phyloP scores from a whole-genome alignment of 92 coral and sea anemone species.

The Epizoanthus rinbou region DNA sequence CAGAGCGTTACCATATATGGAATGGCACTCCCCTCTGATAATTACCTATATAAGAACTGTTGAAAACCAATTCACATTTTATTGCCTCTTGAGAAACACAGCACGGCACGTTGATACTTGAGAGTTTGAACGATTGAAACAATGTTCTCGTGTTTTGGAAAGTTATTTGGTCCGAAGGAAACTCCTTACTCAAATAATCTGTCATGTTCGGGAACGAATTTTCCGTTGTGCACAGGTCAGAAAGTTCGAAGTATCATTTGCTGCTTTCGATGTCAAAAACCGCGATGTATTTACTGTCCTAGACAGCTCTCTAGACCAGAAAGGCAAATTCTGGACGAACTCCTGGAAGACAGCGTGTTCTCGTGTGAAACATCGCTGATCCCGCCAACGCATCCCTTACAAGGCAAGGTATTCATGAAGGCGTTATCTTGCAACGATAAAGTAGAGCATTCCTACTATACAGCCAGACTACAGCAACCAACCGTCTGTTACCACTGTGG shows the following conservation, averaged over 20 bases:
- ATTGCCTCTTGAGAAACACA: neutral
- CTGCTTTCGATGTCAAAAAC: conserved; percentile 78
- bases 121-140: neutral
- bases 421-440: conserved; percentile 41
- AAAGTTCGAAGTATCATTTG: conserved; percentile 56
- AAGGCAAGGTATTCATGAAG: conserved; percentile 59
- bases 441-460: conserved; percentile 51
- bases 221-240: conserved; percentile 55
- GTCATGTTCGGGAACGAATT: neutral
- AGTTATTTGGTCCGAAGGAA: neutral
- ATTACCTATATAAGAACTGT: too few species aligned
- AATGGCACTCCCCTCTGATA: too few species aligned
- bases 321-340: conserved; percentile 50
- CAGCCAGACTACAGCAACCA: conserved; percentile 12
- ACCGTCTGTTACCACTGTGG: conserved; percentile 56
- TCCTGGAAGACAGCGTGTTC: conserved; percentile 52
- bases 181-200: neutral
- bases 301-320: conserved; percentile 57
- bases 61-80: too few species aligned
- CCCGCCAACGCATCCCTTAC: conserved; percentile 61
- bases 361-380: conserved; percentile 65
- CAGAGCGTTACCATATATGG: too few species aligned
- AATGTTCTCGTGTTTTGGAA: conserved; percentile 9
- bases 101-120: neutral
- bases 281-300: conserved; percentile 72